Conservation (phyloP, 1,140 invertebrate species). For the Neodiprion pinetum region DNA sequence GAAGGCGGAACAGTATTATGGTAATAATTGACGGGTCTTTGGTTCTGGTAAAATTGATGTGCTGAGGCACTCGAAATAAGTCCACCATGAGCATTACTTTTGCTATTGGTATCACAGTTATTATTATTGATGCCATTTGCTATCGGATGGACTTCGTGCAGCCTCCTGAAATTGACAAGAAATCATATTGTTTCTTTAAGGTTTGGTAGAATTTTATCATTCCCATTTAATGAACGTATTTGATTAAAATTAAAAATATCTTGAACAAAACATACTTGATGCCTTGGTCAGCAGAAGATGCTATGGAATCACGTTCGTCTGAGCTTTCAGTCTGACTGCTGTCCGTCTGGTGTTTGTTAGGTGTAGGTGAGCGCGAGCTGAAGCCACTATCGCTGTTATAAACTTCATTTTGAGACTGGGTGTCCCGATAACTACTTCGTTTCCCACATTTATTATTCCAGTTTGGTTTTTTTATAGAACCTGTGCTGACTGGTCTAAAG, state of each 20-base stretch:
- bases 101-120: constrained; percentile 29
- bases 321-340: constrained; percentile 54
- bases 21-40: constrained; percentile 42
- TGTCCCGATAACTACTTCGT: constrained; percentile 40
- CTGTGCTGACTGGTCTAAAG: constrained; percentile 41
- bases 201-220: constrained; percentile 10
- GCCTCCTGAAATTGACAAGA: constrained; percentile 32
- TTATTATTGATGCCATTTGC: constrained; percentile 22
- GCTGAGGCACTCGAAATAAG: constrained; percentile 38
- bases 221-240: not conserved
- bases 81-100: constrained; percentile 28
- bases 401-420: constrained; percentile 39
- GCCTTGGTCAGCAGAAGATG: constrained; percentile 45
- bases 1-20: constrained; percentile 37
- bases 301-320: constrained; percentile 55
- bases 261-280: constrained; percentile 42
- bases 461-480: constrained; percentile 47
- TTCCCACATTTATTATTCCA: constrained; percentile 52
- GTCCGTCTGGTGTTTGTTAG: constrained; percentile 49
- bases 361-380: constrained; percentile 55
- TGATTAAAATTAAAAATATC: not conserved
- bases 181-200: constrained; percentile 3
- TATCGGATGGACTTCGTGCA: constrained; percentile 37
- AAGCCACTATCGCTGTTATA: constrained; percentile 54
- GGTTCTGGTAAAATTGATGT: constrained; percentile 49